A percentile compares a stretch with the other conserved stretches of the same genome.
Evolutionary conservation across 2,113 vertebrate species (phyloP).

Genomic region (Grammomys dolichurus): DNA sequence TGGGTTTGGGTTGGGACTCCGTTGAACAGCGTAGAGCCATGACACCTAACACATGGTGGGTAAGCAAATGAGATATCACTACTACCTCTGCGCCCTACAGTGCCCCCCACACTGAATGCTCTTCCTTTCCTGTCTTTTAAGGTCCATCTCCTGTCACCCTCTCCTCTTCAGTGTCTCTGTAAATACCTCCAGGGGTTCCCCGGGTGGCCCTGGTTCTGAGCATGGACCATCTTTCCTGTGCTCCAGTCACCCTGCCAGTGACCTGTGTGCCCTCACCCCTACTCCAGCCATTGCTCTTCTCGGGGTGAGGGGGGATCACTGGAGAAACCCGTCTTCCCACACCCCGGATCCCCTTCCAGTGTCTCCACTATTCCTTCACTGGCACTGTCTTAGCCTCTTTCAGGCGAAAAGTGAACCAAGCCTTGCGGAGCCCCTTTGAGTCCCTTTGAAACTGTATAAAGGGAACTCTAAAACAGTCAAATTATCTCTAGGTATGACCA

Average conservation of each 20-base stretch:
- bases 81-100: not conserved
- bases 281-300: not conserved
- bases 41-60: not conserved
- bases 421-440: not conserved
- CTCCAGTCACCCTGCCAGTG: not conserved
- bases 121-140: not conserved
- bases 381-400: not conserved
- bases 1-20: not conserved
- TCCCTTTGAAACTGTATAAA: not conserved
- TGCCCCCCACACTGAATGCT: not conserved
- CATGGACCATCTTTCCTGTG: not conserved
- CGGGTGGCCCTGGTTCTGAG: not conserved
- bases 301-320: not conserved
- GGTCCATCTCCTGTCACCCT: too few relatives aligned
- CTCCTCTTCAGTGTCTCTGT: not conserved
- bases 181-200: not conserved
- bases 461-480: not conserved
- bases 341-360: not conserved
- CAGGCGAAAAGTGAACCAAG: not conserved
- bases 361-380: not conserved
- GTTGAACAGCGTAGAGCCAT: not conserved
- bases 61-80: not conserved
- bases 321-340: not conserved
- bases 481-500: not conserved
- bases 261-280: not conserved